Evolutionary conservation across 2,113 vertebrate genomes (phyloP).

Genomic region (Sakesphorus luctuosus): DNA sequence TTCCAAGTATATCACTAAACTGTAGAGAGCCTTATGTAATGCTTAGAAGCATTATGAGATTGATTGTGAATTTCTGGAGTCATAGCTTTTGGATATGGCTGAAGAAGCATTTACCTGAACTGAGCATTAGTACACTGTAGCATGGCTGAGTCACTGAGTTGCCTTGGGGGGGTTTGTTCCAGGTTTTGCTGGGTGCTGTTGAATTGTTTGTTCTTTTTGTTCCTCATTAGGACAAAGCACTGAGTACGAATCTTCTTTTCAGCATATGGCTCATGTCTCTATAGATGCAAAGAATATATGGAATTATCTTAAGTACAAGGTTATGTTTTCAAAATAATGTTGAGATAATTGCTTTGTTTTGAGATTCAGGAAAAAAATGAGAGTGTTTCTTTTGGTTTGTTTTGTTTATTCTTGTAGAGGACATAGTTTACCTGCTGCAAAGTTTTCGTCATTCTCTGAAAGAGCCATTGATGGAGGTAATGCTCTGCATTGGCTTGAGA

Average conservation of each 20-base stretch:
- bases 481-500: not conserved
- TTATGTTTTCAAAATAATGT: not conserved
- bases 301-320: not conserved
- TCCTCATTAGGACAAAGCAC: not conserved
- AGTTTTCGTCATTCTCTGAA: not conserved
- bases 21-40: not conserved
- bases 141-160: not conserved
- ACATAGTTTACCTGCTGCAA: not conserved
- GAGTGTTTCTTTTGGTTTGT: not conserved
- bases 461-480: not conserved
- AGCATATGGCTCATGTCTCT: not conserved
- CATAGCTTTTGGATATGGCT: not conserved
- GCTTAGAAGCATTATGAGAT: not conserved
- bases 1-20: not conserved
- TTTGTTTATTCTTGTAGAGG: not conserved
- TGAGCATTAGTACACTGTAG: not conserved
- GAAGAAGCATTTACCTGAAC: not conserved
- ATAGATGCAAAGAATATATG: not conserved
- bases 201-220: not conserved
- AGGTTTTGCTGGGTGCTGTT: not conserved
- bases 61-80: not conserved
- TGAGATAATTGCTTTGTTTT: not conserved
- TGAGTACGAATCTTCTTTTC: not conserved
- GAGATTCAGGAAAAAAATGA: not conserved
- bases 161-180: not conserved